These are phyloP conservation scores for Albula glossodonta DNA, from an alignment of 2,113 vertebrate genomes.

Conservation along the genomic window DNA sequence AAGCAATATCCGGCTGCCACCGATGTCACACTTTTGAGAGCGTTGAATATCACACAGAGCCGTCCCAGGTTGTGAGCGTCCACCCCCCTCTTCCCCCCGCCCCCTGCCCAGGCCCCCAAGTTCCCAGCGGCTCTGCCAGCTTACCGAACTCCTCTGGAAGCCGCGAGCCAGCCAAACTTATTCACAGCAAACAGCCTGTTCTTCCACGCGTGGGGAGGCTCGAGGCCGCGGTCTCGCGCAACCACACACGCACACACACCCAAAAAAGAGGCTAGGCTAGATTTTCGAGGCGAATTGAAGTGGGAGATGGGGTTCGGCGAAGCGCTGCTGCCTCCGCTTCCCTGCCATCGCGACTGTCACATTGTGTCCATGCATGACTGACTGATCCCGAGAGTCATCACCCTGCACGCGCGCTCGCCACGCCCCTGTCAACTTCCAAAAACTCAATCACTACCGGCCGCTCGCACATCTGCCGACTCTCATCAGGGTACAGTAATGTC, in stretches of 20 bases:
- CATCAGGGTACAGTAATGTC: neutral
- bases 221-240: slow-evolving; percentile 40
- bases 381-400: slow-evolving; percentile 65
- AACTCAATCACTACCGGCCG: slow-evolving; percentile 21
- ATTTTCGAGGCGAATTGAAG: slow-evolving; percentile 52
- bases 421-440: slow-evolving; percentile 58
- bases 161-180: slow-evolving; percentile 51
- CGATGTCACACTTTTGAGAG: slow-evolving; percentile 55
- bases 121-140: slow-evolving; percentile 47
- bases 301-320: slow-evolving; percentile 54
- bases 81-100: slow-evolving; percentile 53
- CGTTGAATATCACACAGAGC: slow-evolving; percentile 47
- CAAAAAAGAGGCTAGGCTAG: slow-evolving; percentile 29
- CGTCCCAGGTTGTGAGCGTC: slow-evolving; percentile 44
- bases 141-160: slow-evolving; percentile 60
- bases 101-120: slow-evolving; percentile 24
- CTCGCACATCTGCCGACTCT: neutral
- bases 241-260: neutral
- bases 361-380: slow-evolving; percentile 72
- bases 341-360: slow-evolving; percentile 77
- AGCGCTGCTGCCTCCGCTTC: slow-evolving; percentile 63
- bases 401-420: slow-evolving; percentile 59
- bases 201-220: slow-evolving; percentile 46
- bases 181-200: slow-evolving; percentile 45
- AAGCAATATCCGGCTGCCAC: slow-evolving; percentile 58